Evolutionary conservation across 1,140 invertebrate genomes (phyloP).

Genomic region (Bombus waltoni): DNA sequence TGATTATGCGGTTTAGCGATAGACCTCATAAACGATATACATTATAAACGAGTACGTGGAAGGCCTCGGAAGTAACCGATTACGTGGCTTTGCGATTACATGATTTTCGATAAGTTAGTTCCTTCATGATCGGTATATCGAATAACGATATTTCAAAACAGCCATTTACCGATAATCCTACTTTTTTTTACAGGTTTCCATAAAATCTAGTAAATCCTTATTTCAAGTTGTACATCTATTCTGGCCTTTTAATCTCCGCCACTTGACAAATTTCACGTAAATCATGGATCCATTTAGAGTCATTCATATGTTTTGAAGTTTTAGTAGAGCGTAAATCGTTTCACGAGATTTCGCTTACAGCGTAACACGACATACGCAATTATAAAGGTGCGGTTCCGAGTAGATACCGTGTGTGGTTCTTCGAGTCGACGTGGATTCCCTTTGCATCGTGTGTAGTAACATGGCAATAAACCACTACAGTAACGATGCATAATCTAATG

Average conservation of each 20-base stretch:
- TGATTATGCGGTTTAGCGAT: conserved; percentile 19
- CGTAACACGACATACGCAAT: not conserved
- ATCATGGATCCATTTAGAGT: not conserved
- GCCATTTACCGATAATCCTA: not conserved
- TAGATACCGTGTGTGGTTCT: conserved; percentile 17
- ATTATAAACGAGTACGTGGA: not conserved
- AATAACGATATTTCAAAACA: too few relatives aligned
- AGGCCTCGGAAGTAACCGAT: not conserved
- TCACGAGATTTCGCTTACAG: not conserved
- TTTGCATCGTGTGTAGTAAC: conserved; percentile 41
- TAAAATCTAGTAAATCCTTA: not conserved
- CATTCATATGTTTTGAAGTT: not conserved
- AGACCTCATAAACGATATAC: not conserved
- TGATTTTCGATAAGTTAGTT: not conserved
- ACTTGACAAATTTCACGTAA: not conserved
- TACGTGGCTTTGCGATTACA: not conserved
- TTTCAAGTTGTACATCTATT: not conserved
- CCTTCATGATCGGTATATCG: too few relatives aligned
- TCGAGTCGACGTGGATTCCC: conserved; percentile 25
- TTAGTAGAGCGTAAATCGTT: not conserved
- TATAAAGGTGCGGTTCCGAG: conserved; percentile 1
- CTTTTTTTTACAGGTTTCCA: not conserved
- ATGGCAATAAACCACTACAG: conserved; percentile 57
- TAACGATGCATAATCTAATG: conserved; percentile 62
- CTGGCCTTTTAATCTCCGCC: not conserved